Evolutionary conservation across 2,797 vertebrate species (phyloP), one percentile per base, ranked within the genome.

Genomic region (Sebastes kiyomatsui): DNA sequence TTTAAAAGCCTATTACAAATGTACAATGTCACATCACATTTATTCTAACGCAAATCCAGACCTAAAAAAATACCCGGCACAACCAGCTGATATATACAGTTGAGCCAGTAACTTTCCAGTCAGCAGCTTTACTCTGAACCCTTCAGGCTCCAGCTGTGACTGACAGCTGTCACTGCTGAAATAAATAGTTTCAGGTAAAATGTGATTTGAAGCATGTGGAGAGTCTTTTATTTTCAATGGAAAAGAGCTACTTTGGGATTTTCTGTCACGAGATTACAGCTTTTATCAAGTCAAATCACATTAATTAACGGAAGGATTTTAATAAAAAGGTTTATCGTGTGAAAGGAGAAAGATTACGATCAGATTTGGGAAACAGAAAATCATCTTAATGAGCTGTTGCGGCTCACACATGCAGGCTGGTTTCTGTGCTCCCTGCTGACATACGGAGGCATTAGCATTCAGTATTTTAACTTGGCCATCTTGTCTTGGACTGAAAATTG

Each of bases 101-200:
- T 81, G 77, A 85, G 84, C 79, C 81, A 27, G 30, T 62, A 78
- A 77, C 58, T 84, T 88, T 86, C 67, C 23, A 64, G 81, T 87
- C 87, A 86, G 80, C 73, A 65, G 84, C 61, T 79, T 79, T 85
- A 69, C 67, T 82, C 70, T 69, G 52, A 18, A 13, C 20, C 83
- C 85, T 77, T 67, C 52, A 79, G 80, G 86, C 87, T 77, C 35
- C 28, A 82, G 72, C 75, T 14, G 49, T 81, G 79, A 75, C 75
- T 60, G 62, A 79, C 79, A 67, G 46, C 46, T 49, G 69, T 42
- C 52, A 25, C 28, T 56, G 67, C 67, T 72, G 62, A 52, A 82
- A 72, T 69, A 49, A 54, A 27, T 42, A 4, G 55, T 62, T 62
- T 54, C 14, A 58, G 46, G 64, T 76, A 58, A 76, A 73, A 54